Evolutionary conservation across 2,888 invertebrate genomes (phyloP).

Genomic region (Seladonia tumulorum): DNA sequence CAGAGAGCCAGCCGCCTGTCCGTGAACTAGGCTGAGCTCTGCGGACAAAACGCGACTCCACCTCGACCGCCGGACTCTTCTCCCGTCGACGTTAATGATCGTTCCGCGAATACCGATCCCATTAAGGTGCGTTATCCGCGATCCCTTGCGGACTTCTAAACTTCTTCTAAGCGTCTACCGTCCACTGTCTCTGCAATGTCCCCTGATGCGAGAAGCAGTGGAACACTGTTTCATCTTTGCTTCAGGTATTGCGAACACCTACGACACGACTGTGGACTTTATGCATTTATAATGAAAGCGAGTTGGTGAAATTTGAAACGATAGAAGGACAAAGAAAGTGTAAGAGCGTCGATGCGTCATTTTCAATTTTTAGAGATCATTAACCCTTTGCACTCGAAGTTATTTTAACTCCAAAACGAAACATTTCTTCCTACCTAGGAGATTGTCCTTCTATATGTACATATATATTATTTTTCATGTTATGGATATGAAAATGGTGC

Average conservation of each 20-base stretch:
- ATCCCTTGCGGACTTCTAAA: slow-evolving; percentile 78
- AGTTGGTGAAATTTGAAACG: no score
- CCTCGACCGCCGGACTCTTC: slow-evolving; percentile 42
- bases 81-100: slow-evolving; percentile 73
- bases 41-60: slow-evolving; percentile 61
- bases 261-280: no score
- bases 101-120: slow-evolving; percentile 76
- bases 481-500: no score
- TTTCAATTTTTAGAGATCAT: neutral
- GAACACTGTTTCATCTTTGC: neutral
- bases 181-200: neutral
- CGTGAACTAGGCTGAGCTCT: slow-evolving; percentile 52
- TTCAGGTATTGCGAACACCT: no score
- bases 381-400: no score
- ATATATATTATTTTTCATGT: no score
- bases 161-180: slow-evolving; percentile 68
- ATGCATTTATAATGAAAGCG: no score
- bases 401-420: no score
- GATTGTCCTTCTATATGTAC: no score
- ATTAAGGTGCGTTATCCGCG: slow-evolving; percentile 74
- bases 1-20: slow-evolving; percentile 50
- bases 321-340: no score
- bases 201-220: neutral
- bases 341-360: no score
- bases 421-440: no score